Evolutionary conservation across 2,888 invertebrate genomes (phyloP), one percentile per base, ranked within the genome.

Genomic region (Drosophila vallismaia): DNA sequence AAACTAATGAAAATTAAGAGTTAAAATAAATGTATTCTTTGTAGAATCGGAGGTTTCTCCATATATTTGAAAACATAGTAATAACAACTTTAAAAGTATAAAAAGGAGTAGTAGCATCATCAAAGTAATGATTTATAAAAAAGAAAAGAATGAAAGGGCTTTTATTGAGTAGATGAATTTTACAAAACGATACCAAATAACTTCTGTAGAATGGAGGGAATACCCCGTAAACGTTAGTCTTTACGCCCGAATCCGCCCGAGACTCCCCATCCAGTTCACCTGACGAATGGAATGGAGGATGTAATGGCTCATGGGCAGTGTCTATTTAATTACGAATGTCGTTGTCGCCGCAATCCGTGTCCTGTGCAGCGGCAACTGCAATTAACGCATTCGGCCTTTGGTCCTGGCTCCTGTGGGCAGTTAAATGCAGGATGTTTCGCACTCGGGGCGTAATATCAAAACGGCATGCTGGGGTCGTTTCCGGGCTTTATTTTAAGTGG

Each of bases 301-400:
- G 36, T 28, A 28, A 5, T 67, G 33, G 66, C 12, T 44, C 77
- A 77, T 87, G 75, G 76, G 77, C 74, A 88, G 89, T 89, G 84
- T 88, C 89, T 83, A 89, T 89, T 89, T 89, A 90, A 90, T 90
- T 89, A 90, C 90, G 84, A 89, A 89, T 89, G 89, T 86, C 75
- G 79, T 83, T 80, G 82, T 76, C 82, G 87, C 90, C 88, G 82
- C 89, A 89, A 89, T 89, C 89, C 88, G 81, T 87, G 86, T 79
- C 79, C 81, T 62, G 52, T 62, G 53, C 59, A 74, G 59, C 81
- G 57, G 54, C 74, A 78, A 55, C 75, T 73, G 74, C 80, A 71
- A 78, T 75, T 75, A 88, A 88, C 82, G 74, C 72, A 46, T 48
- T 46, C 53, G 49, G 50, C 62, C 55, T 57, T 29, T 56, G 68